phyloP scores from a whole-genome alignment of 1,140 invertebrate genomes.

The Aphaenogaster ashmeadi region DNA sequence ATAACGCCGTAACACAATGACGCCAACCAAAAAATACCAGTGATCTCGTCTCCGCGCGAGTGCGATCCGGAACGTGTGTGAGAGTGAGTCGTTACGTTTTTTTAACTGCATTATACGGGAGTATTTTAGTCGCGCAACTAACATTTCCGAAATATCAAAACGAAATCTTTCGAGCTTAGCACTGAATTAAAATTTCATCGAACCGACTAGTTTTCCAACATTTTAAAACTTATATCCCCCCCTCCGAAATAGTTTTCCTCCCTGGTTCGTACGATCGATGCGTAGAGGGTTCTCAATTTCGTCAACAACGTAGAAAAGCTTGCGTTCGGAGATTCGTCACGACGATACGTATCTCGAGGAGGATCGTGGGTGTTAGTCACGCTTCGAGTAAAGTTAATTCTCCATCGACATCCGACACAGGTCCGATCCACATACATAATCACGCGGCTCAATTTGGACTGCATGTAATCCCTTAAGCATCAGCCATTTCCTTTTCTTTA shows the following conservation, averaged over 20 bases:
- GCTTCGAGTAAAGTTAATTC: constrained; percentile 22
- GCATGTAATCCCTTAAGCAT: neutral
- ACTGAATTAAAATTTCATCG: constrained; percentile 57
- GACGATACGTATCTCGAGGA: neutral
- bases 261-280: neutral
- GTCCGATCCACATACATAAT: neutral
- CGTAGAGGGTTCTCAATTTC: neutral
- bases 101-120: constrained; percentile 16
- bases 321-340: neutral
- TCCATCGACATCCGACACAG: neutral
- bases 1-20: constrained; percentile 75
- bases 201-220: constrained; percentile 25
- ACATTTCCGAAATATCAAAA: constrained; percentile 60
- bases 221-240: constrained; percentile 18
- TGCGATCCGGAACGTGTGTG: constrained; percentile 8
- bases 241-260: constrained; percentile 22
- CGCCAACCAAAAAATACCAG: constrained; percentile 60
- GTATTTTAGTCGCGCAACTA: constrained; percentile 43
- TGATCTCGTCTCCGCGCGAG: constrained; percentile 58
- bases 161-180: constrained; percentile 56
- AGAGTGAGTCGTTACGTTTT: constrained; percentile 50
- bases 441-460: neutral
- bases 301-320: neutral
- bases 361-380: neutral
- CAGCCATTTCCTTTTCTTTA: neutral